Conservation (phyloP, 1,140 invertebrate species). For the Diploscapter pachys region DNA sequence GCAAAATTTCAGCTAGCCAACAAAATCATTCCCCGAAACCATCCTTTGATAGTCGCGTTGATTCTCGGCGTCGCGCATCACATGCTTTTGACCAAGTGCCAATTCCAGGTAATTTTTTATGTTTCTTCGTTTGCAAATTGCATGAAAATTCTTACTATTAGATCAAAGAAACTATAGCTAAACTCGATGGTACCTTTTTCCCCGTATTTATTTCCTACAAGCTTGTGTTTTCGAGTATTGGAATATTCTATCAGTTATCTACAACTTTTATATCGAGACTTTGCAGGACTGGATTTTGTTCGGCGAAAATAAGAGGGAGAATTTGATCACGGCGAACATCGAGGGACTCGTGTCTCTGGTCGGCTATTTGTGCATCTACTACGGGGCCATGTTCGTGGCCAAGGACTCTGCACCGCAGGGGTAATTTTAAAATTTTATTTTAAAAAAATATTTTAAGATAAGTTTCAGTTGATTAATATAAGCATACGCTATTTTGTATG, state of each 20-base stretch:
- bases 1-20: neutral
- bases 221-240: conserved; percentile 71
- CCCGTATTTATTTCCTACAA: conserved; percentile 65
- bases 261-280: conserved; percentile 52
- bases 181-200: conserved; percentile 54
- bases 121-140: conserved; percentile 68
- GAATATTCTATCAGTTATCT: conserved; percentile 7
- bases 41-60: conserved; percentile 6
- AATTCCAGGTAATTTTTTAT: conserved; percentile 32
- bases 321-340: conserved; percentile 76
- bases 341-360: conserved; percentile 79
- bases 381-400: conserved; percentile 18
- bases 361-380: conserved; percentile 78
- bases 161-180: no score
- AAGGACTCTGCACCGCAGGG: conserved; percentile 18
- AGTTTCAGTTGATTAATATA: no score
- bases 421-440: neutral
- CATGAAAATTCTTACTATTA: conserved; percentile 61
- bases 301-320: conserved; percentile 58
- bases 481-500: no score
- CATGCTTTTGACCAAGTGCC: conserved; percentile 5
- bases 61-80: conserved; percentile 20
- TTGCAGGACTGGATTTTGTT: conserved; percentile 74
- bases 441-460: neutral
- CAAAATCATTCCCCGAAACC: conserved; percentile 10